phyloP scores from a whole-genome alignment of 2,113 vertebrate genomes.

The Vireo altiloquus region DNA sequence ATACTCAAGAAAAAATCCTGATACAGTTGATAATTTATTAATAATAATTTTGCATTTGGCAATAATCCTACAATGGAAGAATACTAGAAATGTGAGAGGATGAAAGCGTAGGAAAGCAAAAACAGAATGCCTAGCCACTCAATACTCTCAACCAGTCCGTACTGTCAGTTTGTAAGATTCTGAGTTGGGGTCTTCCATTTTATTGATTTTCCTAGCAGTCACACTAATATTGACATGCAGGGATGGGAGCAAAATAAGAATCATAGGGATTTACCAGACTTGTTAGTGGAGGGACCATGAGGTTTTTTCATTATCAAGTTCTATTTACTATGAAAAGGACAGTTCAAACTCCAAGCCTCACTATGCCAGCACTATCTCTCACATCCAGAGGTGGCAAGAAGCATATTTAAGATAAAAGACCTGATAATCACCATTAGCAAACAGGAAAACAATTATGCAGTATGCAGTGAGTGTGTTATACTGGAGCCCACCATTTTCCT shows the following conservation, averaged over 20 bases:
- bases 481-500: not conserved
- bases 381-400: not conserved
- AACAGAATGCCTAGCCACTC: not conserved
- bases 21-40: not conserved
- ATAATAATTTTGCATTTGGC: not conserved
- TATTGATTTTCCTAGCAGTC: not conserved
- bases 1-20: not conserved
- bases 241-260: not conserved
- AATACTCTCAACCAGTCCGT: not conserved
- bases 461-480: not conserved
- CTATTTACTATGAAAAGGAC: not conserved
- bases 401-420: slow-evolving; percentile 36
- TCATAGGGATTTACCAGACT: not conserved
- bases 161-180: not conserved
- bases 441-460: slow-evolving; percentile 29
- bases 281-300: not conserved
- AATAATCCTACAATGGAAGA: not conserved
- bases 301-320: not conserved
- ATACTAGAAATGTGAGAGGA: not conserved
- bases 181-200: not conserved
- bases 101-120: not conserved
- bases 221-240: not conserved
- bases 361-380: not conserved
- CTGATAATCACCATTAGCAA: not conserved
- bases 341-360: not conserved